Conservation (phyloP, 2,113 vertebrate species). For the Caloenas nicobarica region DNA sequence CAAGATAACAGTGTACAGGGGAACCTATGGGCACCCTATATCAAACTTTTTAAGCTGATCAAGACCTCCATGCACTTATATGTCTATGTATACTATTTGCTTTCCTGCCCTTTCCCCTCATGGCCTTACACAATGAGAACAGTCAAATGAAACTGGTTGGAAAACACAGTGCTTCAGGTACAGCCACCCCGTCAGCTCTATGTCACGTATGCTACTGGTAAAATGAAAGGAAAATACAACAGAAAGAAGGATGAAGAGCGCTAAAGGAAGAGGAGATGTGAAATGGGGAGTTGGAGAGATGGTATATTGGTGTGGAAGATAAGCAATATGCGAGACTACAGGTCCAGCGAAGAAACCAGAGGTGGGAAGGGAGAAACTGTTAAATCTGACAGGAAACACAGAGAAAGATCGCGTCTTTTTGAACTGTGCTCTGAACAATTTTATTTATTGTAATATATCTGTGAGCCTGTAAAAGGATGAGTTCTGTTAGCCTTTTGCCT, state of each 20-base stretch:
- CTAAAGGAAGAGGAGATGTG: background rate
- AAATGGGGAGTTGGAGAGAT: background rate
- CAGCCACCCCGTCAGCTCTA: background rate
- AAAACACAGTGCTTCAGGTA: background rate
- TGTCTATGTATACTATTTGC: background rate
- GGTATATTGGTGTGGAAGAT: fast-evolving
- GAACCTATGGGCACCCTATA: background rate
- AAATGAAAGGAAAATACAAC: background rate
- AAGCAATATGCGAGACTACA: fast-evolving
- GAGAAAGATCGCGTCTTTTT: background rate
- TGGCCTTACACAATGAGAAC: background rate
- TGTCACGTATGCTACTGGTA: fast-evolving
- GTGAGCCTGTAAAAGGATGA: background rate
- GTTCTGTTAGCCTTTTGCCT: background rate
- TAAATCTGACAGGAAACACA: background rate
- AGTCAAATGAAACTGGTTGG: background rate
- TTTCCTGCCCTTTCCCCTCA: fast-evolving
- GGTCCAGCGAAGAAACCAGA: background rate
- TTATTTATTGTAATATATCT: background rate
- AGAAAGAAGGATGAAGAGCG: background rate
- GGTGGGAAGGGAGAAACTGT: background rate
- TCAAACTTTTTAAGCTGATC: background rate
- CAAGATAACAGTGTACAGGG: background rate
- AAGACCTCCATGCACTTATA: background rate
- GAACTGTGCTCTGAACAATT: background rate